Percentiles rank a stretch among this genome's conserved stretches.
phyloP scores from a whole-genome alignment of 2,888 invertebrate species.

The Maniola hyperantus region DNA sequence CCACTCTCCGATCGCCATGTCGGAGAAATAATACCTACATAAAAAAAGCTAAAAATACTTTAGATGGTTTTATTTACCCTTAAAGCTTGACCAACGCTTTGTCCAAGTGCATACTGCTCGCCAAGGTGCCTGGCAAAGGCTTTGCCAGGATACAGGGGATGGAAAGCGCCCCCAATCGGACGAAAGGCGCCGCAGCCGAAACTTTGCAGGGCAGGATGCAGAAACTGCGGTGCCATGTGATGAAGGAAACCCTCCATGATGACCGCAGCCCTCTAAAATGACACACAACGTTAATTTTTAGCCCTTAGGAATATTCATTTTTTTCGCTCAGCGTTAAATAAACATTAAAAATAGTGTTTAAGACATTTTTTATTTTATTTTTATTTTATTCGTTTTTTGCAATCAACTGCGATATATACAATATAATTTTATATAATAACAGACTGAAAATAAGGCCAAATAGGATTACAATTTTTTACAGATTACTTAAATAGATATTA shows the following conservation, averaged over 20 bases:
- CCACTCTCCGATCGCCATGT: too few species aligned
- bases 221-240: conserved; percentile 80
- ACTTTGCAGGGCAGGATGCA: conserved; percentile 78
- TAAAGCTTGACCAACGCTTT: conserved; percentile 75
- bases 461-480: too few species aligned
- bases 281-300: not conserved
- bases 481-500: too few species aligned
- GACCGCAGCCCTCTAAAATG: conserved; percentile 45
- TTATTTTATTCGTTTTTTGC: too few species aligned
- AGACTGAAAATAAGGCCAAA: too few species aligned
- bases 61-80: conserved; percentile 53
- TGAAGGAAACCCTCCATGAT: conserved; percentile 79
- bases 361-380: too few species aligned
- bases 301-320: not conserved
- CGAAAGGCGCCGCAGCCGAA: conserved; percentile 80
- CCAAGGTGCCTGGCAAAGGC: conserved; percentile 78
- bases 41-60: too few species aligned
- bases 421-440: too few species aligned
- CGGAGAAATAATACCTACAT: too few species aligned
- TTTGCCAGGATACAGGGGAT: conserved; percentile 77
- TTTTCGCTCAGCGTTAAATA: conserved; percentile 36
- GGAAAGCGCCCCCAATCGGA: conserved; percentile 78
- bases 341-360: too few species aligned
- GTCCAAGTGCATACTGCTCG: conserved; percentile 77
- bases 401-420: too few species aligned